Evolutionary conservation across 2,888 invertebrate species (phyloP).

Genomic region (Ephialtes manifestator): DNA sequence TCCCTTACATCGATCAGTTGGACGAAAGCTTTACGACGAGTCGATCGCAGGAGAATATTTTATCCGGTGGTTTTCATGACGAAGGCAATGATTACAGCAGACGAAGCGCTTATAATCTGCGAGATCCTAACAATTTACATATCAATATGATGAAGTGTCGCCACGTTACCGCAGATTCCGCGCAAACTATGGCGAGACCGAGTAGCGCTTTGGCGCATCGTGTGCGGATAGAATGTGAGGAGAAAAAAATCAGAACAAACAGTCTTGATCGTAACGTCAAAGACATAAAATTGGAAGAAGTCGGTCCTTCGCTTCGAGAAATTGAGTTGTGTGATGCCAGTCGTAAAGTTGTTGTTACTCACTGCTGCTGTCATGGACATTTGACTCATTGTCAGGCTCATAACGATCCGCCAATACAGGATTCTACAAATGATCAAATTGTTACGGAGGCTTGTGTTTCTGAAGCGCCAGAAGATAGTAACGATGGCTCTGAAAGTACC

Average conservation of each 20-base stretch:
- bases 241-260: constrained; percentile 53
- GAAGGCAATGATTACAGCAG: constrained; percentile 13
- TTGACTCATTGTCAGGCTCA: constrained; percentile 60
- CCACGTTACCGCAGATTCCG: neutral
- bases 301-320: constrained; percentile 42
- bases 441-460: neutral
- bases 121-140: constrained; percentile 53
- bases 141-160: constrained; percentile 50
- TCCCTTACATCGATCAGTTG: constrained; percentile 79
- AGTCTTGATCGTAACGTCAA: constrained; percentile 60
- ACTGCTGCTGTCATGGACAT: constrained; percentile 67
- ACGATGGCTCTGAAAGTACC: constrained; percentile 60
- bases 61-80: constrained; percentile 10
- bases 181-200: constrained; percentile 36
- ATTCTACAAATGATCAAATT: neutral
- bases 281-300: constrained; percentile 28
- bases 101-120: constrained; percentile 23
- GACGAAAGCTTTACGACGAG: constrained; percentile 66
- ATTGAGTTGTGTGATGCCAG: constrained; percentile 25
- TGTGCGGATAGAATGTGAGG: constrained; percentile 16
- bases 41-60: constrained; percentile 63
- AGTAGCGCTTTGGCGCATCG: constrained; percentile 47
- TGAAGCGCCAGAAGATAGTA: constrained; percentile 51
- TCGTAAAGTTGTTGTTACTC: constrained; percentile 46
- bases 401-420: neutral